Percentiles rank a stretch among this genome's conserved stretches.
Evolutionary conservation across 2,888 invertebrate species (phyloP).

Genomic region (Phaonia tiefii): DNA sequence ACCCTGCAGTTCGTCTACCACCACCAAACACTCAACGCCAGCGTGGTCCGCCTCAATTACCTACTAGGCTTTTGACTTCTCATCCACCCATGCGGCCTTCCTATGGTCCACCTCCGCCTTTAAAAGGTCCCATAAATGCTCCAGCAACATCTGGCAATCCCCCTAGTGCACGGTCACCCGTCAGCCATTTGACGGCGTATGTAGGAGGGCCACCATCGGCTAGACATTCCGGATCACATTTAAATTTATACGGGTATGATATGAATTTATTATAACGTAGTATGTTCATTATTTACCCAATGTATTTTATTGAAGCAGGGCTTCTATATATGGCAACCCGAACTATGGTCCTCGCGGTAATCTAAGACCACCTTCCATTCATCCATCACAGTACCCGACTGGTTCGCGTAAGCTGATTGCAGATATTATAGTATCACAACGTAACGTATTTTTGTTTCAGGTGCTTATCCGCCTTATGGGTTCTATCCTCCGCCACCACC

Average conservation of each 20-base stretch:
- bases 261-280: background rate
- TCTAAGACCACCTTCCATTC: slow-evolving; percentile 70
- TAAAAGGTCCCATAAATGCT: slow-evolving; percentile 72
- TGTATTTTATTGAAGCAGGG: slow-evolving; percentile 67
- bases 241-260: slow-evolving; percentile 77
- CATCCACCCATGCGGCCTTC: slow-evolving; percentile 75
- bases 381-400: slow-evolving; percentile 73
- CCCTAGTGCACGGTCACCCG: slow-evolving; percentile 46
- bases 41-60: slow-evolving; percentile 70
- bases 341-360: slow-evolving; percentile 76
- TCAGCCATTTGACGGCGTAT: slow-evolving; percentile 59
- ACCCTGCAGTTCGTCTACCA: slow-evolving; percentile 65
- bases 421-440: background rate
- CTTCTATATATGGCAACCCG: slow-evolving; percentile 78
- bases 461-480: slow-evolving; percentile 74
- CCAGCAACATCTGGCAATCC: slow-evolving; percentile 56
- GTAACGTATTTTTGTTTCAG: slow-evolving; percentile 57
- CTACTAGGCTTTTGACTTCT: slow-evolving; percentile 62
- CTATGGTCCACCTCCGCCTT: slow-evolving; percentile 79
- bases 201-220: slow-evolving; percentile 74
- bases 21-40: slow-evolving; percentile 67
- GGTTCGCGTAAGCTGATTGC: slow-evolving; percentile 74
- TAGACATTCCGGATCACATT: slow-evolving; percentile 76
- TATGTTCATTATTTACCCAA: background rate
- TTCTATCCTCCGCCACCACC: slow-evolving; percentile 78